Conservation (phyloP, 2,888 invertebrate genomes). For the Eulithis prunata region DNA sequence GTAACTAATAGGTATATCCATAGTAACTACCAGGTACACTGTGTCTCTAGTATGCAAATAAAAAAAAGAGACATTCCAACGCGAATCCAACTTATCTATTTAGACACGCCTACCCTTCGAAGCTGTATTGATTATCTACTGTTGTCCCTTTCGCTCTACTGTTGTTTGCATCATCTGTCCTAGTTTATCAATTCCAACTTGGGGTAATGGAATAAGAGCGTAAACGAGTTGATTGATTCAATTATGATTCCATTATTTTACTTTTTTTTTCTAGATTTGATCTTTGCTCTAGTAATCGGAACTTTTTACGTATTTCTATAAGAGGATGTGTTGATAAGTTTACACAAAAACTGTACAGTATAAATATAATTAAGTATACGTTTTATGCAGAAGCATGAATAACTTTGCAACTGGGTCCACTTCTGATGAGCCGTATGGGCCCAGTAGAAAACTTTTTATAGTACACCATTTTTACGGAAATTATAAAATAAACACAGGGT, state of each 20-base stretch:
- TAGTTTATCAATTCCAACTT: slow-evolving; percentile 46
- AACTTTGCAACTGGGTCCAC: too few relatives aligned
- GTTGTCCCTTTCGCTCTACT: slow-evolving; percentile 52
- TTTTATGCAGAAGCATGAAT: too few relatives aligned
- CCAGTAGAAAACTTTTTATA: too few relatives aligned
- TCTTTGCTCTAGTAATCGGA: too few relatives aligned
- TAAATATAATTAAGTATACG: too few relatives aligned
- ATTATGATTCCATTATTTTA: slow-evolving; percentile 19
- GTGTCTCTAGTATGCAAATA: slow-evolving; percentile 44
- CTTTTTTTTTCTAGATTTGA: not conserved
- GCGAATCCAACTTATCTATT: slow-evolving; percentile 74
- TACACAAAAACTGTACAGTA: too few relatives aligned
- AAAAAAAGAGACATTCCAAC: slow-evolving; percentile 59
- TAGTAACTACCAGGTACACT: slow-evolving; percentile 21
- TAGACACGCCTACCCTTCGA: slow-evolving; percentile 68
- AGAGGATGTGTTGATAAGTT: too few relatives aligned
- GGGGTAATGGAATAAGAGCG: slow-evolving; percentile 47
- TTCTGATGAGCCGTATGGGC: too few relatives aligned
- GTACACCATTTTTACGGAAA: too few relatives aligned
- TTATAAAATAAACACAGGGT: too few relatives aligned
- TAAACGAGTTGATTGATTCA: slow-evolving; percentile 41
- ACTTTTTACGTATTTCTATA: too few relatives aligned
- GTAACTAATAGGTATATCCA: slow-evolving; percentile 45
- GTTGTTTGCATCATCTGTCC: slow-evolving; percentile 35
- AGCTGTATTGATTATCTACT: slow-evolving; percentile 47